These are phyloP conservation scores for Ispidina picta DNA, from an alignment of 2,797 vertebrate genomes.

Conservation along the genomic window DNA sequence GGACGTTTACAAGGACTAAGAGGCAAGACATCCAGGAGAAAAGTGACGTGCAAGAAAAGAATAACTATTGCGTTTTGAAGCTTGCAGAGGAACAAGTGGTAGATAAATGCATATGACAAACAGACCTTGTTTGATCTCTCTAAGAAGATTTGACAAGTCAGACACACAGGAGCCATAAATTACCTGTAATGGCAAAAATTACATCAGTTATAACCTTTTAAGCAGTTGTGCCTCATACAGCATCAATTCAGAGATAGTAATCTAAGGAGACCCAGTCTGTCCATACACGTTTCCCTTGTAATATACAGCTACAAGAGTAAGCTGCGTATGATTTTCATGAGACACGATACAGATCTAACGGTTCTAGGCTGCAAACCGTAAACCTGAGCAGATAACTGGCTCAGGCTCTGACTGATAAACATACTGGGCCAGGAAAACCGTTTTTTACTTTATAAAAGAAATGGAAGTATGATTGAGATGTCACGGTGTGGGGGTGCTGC, in stretches of 20 bases:
- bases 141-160: conserved; percentile 73
- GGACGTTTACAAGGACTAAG: conserved; percentile 65
- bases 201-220: conserved; percentile 74
- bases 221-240: conserved; percentile 51
- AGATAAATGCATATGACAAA: conserved; percentile 64
- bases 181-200: conserved; percentile 76
- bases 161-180: conserved; percentile 75
- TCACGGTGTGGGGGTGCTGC: conserved; percentile 12
- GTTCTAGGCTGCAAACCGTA: conserved; percentile 49
- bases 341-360: conserved; percentile 52
- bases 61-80: conserved; percentile 40
- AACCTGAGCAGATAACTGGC: conserved; percentile 47
- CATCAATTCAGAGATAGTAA: conserved; percentile 63
- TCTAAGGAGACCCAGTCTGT: conserved; percentile 55
- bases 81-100: conserved; percentile 56
- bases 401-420: conserved; percentile 49
- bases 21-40: conserved; percentile 45
- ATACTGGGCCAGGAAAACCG: neutral
- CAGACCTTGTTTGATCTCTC: conserved; percentile 68
- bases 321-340: conserved; percentile 58
- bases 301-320: conserved; percentile 54
- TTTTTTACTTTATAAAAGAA: conserved; percentile 43
- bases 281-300: neutral
- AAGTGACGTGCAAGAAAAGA: conserved; percentile 69
- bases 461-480: conserved; percentile 45